Conservation (phyloP, 2,797 vertebrate genomes). For the Galagoides demidoff region DNA sequence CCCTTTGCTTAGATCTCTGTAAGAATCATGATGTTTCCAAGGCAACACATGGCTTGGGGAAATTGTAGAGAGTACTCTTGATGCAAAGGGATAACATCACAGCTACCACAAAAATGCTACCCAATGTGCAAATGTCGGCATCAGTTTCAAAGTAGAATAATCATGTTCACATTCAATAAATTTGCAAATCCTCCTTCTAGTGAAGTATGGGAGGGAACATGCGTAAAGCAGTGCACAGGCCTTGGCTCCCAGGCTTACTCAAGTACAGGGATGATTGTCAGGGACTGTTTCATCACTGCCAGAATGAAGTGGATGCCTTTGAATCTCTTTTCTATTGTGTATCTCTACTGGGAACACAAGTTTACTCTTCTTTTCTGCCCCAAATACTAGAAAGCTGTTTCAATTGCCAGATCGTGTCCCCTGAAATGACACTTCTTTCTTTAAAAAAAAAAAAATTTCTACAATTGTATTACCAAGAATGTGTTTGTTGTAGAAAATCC, state of each 20-base stretch:
- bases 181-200: conserved; percentile 14
- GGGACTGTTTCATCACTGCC: background rate
- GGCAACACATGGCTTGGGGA: conserved; percentile 88
- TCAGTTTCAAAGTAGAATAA: conserved; percentile 57
- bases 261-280: background rate
- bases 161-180: conserved; percentile 56
- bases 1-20: conserved; percentile 78
- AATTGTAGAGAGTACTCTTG: conserved; percentile 78
- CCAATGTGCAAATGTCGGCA: background rate
- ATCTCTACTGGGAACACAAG: background rate
- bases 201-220: conserved; percentile 68
- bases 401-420: background rate
- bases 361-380: background rate
- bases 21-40: conserved; percentile 87
- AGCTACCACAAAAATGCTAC: conserved; percentile 50
- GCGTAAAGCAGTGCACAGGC: background rate
- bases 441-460: conserved; percentile 13
- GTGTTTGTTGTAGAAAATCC: background rate
- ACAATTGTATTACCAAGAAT: background rate
- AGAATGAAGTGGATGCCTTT: background rate
- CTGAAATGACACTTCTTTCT: background rate
- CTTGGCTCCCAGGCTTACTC: background rate
- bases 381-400: background rate
- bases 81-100: conserved; percentile 70
- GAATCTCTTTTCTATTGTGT: conserved; percentile 6